A percentile compares a stretch with the other conserved stretches of the same genome.
Conservation (phyloP, 1,140 invertebrate species). For the Drosophila lacteicornis region DNA sequence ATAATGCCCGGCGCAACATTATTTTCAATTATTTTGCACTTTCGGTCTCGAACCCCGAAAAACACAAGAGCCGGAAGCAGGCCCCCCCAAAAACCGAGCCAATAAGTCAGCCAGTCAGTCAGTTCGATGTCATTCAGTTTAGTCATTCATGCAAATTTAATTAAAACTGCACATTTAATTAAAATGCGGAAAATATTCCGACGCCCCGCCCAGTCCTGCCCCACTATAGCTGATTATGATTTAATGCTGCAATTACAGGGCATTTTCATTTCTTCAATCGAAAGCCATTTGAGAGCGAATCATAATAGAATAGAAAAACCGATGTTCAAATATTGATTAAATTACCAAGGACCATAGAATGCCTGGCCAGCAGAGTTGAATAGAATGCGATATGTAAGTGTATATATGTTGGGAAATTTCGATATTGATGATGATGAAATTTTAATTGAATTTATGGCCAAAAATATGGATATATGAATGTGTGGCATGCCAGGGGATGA, state of each 20-base stretch:
- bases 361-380: not conserved
- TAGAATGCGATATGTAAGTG: constrained; percentile 8
- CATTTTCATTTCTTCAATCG: constrained; percentile 17
- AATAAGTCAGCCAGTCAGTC: constrained; percentile 24
- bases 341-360: constrained; percentile 28
- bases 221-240: constrained; percentile 37
- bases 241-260: constrained; percentile 57
- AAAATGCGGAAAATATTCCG: constrained; percentile 43
- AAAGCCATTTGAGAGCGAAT: constrained; percentile 17
- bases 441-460: constrained; percentile 57
- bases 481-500: constrained; percentile 8
- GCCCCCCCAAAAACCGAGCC: constrained; percentile 8
- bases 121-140: constrained; percentile 36
- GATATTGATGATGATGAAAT: constrained; percentile 49
- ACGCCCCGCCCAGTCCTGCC: constrained; percentile 13
- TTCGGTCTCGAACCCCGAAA: constrained; percentile 15
- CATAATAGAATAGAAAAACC: constrained; percentile 40
- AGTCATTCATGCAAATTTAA: constrained; percentile 72
- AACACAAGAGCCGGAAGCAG: not conserved
- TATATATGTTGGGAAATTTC: constrained; percentile 21
- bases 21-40: constrained; percentile 73
- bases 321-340: constrained; percentile 66
- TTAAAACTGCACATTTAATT: constrained; percentile 77
- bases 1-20: constrained; percentile 52
- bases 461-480: constrained; percentile 8